Evolutionary conservation across 2,888 invertebrate genomes (phyloP).

Genomic region (Esperia sulphurella): DNA sequence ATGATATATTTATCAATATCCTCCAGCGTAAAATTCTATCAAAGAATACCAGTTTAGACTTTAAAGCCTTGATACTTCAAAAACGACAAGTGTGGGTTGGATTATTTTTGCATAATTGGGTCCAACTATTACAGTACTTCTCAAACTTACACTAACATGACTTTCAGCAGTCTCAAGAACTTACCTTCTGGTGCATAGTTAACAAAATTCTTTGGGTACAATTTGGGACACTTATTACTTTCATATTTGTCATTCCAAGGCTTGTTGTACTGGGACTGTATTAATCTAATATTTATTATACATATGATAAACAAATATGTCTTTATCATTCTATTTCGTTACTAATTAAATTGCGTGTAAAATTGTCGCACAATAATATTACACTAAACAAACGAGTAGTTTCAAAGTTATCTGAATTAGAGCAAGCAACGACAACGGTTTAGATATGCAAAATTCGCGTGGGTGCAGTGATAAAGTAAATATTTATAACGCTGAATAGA

Average conservation of each 20-base stretch:
- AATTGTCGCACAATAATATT: not conserved
- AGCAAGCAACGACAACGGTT: constrained; percentile 41
- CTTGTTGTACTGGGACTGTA: constrained; percentile 60
- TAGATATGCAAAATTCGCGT: constrained; percentile 38
- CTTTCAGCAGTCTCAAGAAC: constrained; percentile 18
- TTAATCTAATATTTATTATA: constrained; percentile 40
- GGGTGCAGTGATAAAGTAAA: constrained; percentile 40
- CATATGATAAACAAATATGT: constrained; percentile 22
- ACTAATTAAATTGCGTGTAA: constrained; percentile 8
- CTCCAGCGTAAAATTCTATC: no score
- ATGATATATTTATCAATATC: no score
- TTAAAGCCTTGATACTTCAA: no score
- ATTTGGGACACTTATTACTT: constrained; percentile 72
- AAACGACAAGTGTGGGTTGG: no score
- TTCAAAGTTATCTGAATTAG: constrained; percentile 26
- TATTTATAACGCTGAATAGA: constrained; percentile 3
- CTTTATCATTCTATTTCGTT: not conserved
- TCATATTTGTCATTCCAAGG: constrained; percentile 72
- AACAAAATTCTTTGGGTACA: constrained; percentile 76
- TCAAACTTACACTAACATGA: not conserved
- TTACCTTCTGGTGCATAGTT: constrained; percentile 79
- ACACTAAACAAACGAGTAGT: not conserved
- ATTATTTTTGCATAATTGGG: no score
- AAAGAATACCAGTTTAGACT: no score
- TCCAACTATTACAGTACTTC: not conserved